Evolutionary conservation across 2,888 invertebrate genomes (phyloP).

Genomic region (Leptopilina drosophilae): DNA sequence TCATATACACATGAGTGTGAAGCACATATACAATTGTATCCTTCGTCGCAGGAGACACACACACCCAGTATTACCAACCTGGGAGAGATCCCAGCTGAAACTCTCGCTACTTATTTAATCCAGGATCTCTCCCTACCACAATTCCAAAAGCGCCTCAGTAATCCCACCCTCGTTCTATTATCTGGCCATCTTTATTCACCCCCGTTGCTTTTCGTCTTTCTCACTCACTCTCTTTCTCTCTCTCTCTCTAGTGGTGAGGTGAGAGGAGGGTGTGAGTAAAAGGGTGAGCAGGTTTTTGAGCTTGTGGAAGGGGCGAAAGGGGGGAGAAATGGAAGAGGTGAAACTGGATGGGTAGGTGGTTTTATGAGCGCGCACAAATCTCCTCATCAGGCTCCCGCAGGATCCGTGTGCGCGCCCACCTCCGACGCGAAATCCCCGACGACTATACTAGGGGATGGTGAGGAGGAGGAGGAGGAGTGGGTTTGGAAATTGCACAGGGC

Average conservation of each 20-base stretch:
- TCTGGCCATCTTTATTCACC: slow-evolving; percentile 74
- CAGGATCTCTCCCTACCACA: slow-evolving; percentile 51
- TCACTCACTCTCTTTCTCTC: too few species aligned
- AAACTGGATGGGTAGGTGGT: slow-evolving; percentile 60
- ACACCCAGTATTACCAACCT: slow-evolving; percentile 38
- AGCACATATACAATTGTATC: not conserved
- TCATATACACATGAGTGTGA: not conserved
- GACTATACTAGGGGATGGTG: too few species aligned
- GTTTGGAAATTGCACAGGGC: slow-evolving; percentile 63
- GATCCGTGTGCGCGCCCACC: slow-evolving; percentile 59
- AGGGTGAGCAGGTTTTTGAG: slow-evolving; percentile 1
- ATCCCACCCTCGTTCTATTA: slow-evolving; percentile 69
- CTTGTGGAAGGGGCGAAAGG: not conserved
- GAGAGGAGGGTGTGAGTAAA: not conserved
- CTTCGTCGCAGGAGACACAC: too few species aligned
- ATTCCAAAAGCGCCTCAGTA: slow-evolving; percentile 49
- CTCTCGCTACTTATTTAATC: slow-evolving; percentile 60
- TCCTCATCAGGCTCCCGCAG: slow-evolving; percentile 75
- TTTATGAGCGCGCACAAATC: slow-evolving; percentile 76
- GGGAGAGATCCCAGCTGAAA: slow-evolving; percentile 52
- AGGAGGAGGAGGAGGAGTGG: slow-evolving; percentile 44
- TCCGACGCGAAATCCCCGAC: slow-evolving; percentile 45
- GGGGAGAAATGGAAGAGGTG: slow-evolving; percentile 47
- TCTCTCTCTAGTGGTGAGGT: too few species aligned
- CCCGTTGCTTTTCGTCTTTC: slow-evolving; percentile 35